Evolutionary conservation across 2,113 vertebrate species (phyloP).

Genomic region (Zonotrichia leucophrys): DNA sequence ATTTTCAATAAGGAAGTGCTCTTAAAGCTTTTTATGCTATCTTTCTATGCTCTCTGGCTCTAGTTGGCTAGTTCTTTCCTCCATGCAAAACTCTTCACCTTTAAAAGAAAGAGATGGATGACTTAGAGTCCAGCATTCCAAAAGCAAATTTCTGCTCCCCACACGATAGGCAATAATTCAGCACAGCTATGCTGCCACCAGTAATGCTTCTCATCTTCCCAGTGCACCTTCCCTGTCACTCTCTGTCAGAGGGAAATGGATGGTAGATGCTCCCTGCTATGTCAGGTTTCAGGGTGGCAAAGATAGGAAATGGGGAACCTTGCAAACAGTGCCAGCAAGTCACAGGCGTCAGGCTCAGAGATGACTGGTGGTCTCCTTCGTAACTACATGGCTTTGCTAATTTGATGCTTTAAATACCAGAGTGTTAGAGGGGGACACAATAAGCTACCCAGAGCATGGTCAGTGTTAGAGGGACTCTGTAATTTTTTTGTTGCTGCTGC

Average conservation of each 20-base stretch:
- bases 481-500: not conserved
- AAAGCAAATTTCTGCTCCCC: conserved; percentile 36
- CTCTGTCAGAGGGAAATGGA: not conserved
- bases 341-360: not conserved
- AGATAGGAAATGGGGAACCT: not conserved
- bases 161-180: conserved; percentile 35
- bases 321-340: not conserved
- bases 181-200: not conserved
- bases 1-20: not conserved
- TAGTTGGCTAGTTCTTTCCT: not conserved
- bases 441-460: not conserved
- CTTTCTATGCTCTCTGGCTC: too few species aligned
- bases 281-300: not conserved
- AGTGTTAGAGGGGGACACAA: not conserved
- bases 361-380: not conserved
- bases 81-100: conserved; percentile 5
- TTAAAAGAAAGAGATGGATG: conserved; percentile 17
- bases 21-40: not conserved
- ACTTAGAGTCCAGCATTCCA: conserved; percentile 17
- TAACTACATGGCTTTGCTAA: not conserved
- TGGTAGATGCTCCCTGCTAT: not conserved
- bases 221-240: conserved; percentile 1
- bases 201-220: conserved; percentile 4
- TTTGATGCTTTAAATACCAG: not conserved
- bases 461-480: not conserved